Conservation (phyloP, 2,888 invertebrate species). For the Pristionchus japonicus region DNA sequence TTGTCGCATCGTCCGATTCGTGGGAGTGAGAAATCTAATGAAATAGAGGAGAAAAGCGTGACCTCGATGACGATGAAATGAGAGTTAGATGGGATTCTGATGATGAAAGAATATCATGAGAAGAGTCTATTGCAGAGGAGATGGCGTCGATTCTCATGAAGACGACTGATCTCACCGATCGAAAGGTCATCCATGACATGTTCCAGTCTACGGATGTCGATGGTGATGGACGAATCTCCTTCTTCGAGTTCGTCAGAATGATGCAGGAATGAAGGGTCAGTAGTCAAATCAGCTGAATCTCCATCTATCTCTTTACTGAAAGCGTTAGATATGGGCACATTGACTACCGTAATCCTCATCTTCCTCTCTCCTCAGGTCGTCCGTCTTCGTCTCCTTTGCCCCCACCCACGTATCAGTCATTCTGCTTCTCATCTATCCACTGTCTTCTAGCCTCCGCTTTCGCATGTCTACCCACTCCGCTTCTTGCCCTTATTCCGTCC, state of each 20-base stretch:
- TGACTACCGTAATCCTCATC: neutral
- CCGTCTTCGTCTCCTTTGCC: constrained; percentile 10
- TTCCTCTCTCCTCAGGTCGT: neutral
- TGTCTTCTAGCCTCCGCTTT: neutral
- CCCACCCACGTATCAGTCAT: neutral
- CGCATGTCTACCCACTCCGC: neutral
- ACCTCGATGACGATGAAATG: neutral
- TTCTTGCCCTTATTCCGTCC: neutral
- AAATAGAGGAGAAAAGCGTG: neutral
- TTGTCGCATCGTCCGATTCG: neutral
- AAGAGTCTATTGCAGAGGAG: constrained; percentile 41
- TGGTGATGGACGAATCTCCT: constrained; percentile 68
- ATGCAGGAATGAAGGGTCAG: constrained; percentile 66
- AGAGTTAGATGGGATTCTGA: neutral
- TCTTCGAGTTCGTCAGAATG: constrained; percentile 70
- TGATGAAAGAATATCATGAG: neutral
- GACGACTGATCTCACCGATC: constrained; percentile 65
- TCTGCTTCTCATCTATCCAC: neutral
- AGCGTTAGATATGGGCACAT: too few relatives aligned
- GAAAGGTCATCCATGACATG: constrained; percentile 62
- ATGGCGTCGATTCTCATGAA: constrained; percentile 64
- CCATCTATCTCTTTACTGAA: too few relatives aligned
- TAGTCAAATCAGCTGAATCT: too few relatives aligned
- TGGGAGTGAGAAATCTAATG: constrained; percentile 2
- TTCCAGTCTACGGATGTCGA: constrained; percentile 69